Evolutionary conservation across 1,140 invertebrate genomes (phyloP).

Genomic region (Marisa cornuarietis): DNA sequence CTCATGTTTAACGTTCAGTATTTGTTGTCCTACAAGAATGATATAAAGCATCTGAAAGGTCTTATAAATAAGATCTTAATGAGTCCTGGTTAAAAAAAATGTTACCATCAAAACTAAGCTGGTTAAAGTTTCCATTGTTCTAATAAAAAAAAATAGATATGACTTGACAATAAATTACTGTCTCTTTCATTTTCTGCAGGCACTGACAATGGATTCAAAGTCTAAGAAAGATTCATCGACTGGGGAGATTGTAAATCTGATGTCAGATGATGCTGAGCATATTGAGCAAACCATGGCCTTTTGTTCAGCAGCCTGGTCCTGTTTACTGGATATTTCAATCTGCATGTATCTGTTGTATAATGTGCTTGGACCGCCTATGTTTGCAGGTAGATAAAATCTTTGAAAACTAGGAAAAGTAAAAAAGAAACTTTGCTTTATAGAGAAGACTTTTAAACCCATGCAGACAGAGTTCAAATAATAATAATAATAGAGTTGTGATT

Average conservation of each 20-base stretch:
- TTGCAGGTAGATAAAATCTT: conserved; percentile 77
- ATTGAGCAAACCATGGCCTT: conserved; percentile 69
- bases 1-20: too few relatives aligned
- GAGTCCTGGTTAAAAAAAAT: not conserved
- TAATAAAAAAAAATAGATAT: too few relatives aligned
- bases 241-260: conserved; percentile 71
- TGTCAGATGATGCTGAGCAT: conserved; percentile 67
- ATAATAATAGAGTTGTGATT: too few relatives aligned
- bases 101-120: not conserved
- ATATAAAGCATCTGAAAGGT: too few relatives aligned
- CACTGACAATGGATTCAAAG: conserved; percentile 35
- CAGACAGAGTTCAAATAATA: too few relatives aligned
- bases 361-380: conserved; percentile 79
- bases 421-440: too few relatives aligned
- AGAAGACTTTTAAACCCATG: too few relatives aligned
- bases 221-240: conserved; percentile 61
- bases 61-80: not conserved
- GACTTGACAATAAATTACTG: not conserved
- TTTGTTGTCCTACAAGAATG: too few relatives aligned
- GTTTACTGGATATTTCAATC: conserved; percentile 61
- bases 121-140: not conserved
- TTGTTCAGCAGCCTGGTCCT: conserved; percentile 61
- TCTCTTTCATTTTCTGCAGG: conserved; percentile 27
- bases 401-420: too few relatives aligned
- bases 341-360: conserved; percentile 66